A percentile compares a stretch with the other conserved stretches of the same genome.
These are phyloP conservation scores for Rhinoraja longicauda DNA, from an alignment of 2,797 vertebrate species.

Conservation along the genomic window DNA sequence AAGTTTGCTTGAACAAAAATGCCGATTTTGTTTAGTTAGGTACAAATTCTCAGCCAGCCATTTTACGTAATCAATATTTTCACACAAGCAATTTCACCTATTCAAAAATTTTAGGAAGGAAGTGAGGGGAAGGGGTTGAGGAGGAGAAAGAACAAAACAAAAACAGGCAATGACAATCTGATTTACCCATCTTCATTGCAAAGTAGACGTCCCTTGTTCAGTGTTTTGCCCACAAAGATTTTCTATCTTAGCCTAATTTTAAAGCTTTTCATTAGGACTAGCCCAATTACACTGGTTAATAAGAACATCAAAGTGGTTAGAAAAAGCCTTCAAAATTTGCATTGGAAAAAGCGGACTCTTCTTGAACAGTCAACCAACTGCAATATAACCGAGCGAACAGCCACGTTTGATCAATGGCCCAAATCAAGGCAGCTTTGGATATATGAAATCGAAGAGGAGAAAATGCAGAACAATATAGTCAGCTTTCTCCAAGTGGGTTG, in stretches of 20 bases:
- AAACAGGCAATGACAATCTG: neutral
- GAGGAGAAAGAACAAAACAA: neutral
- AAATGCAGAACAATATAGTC: slow-evolving; percentile 21
- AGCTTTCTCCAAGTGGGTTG: slow-evolving; percentile 25
- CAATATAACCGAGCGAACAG: neutral
- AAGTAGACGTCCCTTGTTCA: neutral
- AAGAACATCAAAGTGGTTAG: neutral
- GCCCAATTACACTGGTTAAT: neutral
- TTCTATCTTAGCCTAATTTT: neutral
- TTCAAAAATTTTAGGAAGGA: slow-evolving; percentile 11
- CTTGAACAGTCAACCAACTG: slow-evolving; percentile 22
- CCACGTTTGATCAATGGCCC: neutral
- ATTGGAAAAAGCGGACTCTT: slow-evolving; percentile 16
- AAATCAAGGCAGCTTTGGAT: slow-evolving; percentile 35
- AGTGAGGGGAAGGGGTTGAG: neutral
- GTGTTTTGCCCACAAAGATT: neutral
- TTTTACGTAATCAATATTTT: neutral
- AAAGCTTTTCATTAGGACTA: neutral
- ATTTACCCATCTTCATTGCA: neutral
- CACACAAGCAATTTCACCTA: neutral
- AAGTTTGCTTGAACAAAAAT: slow-evolving; percentile 26
- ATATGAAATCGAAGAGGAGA: slow-evolving; percentile 20
- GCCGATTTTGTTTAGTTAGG: neutral
- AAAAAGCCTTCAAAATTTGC: slow-evolving; percentile 28
- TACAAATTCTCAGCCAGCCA: slow-evolving; percentile 10